A percentile compares a stretch with the other conserved stretches of the same genome.
phyloP scores from a whole-genome alignment of 2,888 invertebrate species.

The Frankliniella fusca region DNA sequence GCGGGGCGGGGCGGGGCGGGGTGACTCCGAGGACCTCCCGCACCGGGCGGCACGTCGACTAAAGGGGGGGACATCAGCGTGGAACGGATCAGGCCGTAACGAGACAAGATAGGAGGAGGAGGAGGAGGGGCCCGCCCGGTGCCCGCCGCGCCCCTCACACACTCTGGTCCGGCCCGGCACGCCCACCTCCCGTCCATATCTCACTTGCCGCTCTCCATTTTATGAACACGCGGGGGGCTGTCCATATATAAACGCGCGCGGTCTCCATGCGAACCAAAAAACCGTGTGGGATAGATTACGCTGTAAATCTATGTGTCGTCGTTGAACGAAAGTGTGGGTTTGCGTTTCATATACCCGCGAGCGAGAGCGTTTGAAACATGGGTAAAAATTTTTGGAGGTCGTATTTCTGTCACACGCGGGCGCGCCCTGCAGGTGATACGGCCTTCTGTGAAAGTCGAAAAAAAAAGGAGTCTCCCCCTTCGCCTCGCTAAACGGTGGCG shows the following conservation, averaged over 20 bases:
- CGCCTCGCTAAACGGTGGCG: no score
- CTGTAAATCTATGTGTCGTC: no score
- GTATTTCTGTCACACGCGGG: no score
- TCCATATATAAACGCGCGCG: neutral
- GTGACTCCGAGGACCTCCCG: neutral
- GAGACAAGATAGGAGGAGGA: neutral
- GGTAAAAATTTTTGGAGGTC: no score
- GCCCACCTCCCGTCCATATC: neutral
- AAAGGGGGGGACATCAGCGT: neutral
- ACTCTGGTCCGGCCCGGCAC: neutral
- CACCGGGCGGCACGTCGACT: neutral
- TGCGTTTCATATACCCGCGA: no score
- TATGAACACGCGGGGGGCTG: neutral
- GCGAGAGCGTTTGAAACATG: no score
- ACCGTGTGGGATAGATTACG: neutral
- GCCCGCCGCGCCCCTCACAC: neutral
- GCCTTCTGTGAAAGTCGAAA: no score
- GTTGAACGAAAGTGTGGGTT: no score
- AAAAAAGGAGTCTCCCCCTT: no score
- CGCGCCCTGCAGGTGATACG: no score
- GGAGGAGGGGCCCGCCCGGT: neutral
- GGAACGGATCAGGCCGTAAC: conserved; percentile 20
- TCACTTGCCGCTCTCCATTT: neutral
- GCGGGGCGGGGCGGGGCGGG: neutral
- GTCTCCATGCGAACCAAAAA: neutral